Evolutionary conservation across 1,140 invertebrate genomes (phyloP).

Genomic region (Trissolcus basalis): DNA sequence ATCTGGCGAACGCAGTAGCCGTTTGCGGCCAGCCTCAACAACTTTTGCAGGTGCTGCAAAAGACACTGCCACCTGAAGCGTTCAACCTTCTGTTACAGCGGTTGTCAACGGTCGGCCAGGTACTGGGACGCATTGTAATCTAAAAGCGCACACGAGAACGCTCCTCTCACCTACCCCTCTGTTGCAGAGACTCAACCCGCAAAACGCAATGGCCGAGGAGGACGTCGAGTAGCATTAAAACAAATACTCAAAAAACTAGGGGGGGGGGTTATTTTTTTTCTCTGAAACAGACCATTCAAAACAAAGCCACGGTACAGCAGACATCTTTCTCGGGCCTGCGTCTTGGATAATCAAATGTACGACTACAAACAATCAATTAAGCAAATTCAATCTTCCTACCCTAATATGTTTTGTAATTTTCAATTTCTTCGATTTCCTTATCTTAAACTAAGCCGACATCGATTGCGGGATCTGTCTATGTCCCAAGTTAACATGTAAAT

Average conservation of each 20-base stretch:
- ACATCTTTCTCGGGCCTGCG: slow-evolving; percentile 1
- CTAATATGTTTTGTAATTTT: too few species aligned
- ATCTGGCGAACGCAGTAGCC: slow-evolving; percentile 95
- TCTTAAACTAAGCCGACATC: too few species aligned
- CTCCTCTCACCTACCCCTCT: slow-evolving; percentile 12
- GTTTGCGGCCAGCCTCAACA: slow-evolving; percentile 96
- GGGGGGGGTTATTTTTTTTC: slow-evolving; percentile 46
- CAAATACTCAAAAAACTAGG: slow-evolving; percentile 39
- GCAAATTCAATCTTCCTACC: too few species aligned
- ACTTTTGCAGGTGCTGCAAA: slow-evolving; percentile 92
- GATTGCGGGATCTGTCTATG: too few species aligned
- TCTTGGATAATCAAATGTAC: neutral
- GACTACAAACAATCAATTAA: neutral
- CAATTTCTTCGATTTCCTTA: too few species aligned
- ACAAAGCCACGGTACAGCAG: slow-evolving; percentile 49
- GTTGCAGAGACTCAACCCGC: slow-evolving; percentile 69
- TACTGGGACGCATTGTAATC: slow-evolving; percentile 64
- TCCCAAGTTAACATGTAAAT: too few species aligned
- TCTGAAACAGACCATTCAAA: slow-evolving; percentile 50
- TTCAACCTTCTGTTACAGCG: slow-evolving; percentile 91
- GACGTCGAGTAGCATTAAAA: slow-evolving; percentile 70
- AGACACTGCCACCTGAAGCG: slow-evolving; percentile 93
- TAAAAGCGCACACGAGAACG: slow-evolving; percentile 26
- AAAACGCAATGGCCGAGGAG: slow-evolving; percentile 70
- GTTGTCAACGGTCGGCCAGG: slow-evolving; percentile 82